Conservation (phyloP, 2,113 vertebrate genomes). For the Macquaria australasica region DNA sequence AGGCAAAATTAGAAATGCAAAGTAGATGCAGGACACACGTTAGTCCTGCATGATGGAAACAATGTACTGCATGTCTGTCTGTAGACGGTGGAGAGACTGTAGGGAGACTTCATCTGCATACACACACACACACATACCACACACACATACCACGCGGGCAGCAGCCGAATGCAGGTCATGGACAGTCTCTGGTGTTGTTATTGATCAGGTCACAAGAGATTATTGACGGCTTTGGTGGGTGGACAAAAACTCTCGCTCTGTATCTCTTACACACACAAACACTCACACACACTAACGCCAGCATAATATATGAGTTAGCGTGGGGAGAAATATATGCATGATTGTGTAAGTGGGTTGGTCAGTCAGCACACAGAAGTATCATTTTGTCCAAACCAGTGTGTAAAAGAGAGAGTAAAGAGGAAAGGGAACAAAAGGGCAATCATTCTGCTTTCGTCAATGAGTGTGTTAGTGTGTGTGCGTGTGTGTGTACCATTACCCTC, state of each 20-base stretch:
- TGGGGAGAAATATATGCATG: constrained; percentile 67
- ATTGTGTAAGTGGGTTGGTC: constrained; percentile 70
- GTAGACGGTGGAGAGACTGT: constrained; percentile 31
- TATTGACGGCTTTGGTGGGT: constrained; percentile 70
- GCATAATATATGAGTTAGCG: constrained; percentile 37
- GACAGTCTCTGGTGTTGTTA: constrained; percentile 68
- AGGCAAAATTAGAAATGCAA: not conserved
- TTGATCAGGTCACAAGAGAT: constrained; percentile 74
- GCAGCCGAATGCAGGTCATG: constrained; percentile 78
- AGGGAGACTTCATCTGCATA: constrained; percentile 31
- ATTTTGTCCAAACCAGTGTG: constrained; percentile 45
- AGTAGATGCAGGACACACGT: not conserved
- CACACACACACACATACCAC: constrained; percentile 17
- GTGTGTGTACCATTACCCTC: constrained; percentile 49
- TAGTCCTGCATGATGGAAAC: constrained; percentile 6
- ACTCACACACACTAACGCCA: constrained; percentile 27
- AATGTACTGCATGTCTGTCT: constrained; percentile 1
- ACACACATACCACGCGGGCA: constrained; percentile 13
- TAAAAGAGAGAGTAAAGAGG: constrained; percentile 54
- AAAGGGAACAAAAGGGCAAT: constrained; percentile 69
- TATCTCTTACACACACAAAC: constrained; percentile 17
- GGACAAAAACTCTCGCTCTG: constrained; percentile 46
- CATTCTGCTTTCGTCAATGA: constrained; percentile 49
- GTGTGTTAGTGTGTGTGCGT: not conserved
- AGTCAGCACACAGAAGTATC: constrained; percentile 55